Evolutionary conservation across 2,113 vertebrate genomes (phyloP).

Genomic region (Pongo abelii): DNA sequence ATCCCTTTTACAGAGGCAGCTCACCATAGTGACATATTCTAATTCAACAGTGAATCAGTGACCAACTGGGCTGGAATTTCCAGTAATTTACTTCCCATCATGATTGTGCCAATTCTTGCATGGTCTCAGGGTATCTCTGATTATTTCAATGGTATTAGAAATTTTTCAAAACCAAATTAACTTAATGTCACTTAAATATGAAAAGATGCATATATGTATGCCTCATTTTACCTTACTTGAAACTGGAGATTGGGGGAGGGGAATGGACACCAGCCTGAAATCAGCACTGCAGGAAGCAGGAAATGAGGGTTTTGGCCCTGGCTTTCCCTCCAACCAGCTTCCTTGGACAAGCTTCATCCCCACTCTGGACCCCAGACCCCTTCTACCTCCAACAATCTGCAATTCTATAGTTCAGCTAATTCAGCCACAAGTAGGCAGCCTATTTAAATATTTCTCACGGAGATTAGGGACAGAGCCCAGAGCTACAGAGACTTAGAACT

Average conservation of each 20-base stretch:
- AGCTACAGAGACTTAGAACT: neutral
- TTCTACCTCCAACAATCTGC: neutral
- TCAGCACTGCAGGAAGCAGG: neutral
- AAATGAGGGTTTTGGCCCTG: neutral
- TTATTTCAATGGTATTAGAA: neutral
- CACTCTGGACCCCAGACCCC: neutral
- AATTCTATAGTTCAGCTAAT: neutral
- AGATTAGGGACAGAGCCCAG: neutral
- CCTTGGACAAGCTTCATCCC: neutral
- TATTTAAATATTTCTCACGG: neutral
- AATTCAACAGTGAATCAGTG: neutral
- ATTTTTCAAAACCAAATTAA: constrained; percentile 40
- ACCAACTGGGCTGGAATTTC: neutral
- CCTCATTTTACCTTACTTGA: neutral
- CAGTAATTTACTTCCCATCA: neutral
- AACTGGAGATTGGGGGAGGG: neutral
- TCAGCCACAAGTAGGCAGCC: neutral
- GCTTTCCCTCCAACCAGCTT: neutral
- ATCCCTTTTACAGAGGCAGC: neutral
- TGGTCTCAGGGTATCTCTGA: neutral
- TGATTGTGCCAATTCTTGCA: neutral
- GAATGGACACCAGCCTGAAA: neutral
- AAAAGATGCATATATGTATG: neutral
- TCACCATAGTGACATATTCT: neutral
- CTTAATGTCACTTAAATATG: neutral